Conservation (phyloP, 2,113 vertebrate genomes). For the Boulengeromyrus knoepffleri region DNA sequence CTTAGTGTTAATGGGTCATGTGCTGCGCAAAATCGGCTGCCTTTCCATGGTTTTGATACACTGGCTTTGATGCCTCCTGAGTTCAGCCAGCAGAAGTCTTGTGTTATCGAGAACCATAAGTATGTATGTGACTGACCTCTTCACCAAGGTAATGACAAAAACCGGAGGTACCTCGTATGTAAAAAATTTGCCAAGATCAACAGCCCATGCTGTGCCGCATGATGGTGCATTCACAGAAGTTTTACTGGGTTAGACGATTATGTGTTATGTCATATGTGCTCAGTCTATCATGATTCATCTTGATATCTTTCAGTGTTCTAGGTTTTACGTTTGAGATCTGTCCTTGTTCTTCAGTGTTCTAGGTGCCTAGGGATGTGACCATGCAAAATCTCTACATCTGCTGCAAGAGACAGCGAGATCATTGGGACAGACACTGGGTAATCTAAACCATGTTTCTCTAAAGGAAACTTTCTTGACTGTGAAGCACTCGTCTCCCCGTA, state of each 20-base stretch:
- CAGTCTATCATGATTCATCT: neutral
- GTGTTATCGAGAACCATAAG: neutral
- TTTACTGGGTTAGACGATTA: neutral
- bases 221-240: neutral
- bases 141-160: neutral
- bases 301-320: neutral
- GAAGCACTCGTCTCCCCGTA: slow-evolving; percentile 22
- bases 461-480: slow-evolving; percentile 8
- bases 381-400: neutral
- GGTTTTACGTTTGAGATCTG: neutral
- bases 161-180: too few species aligned
- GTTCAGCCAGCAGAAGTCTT: neutral
- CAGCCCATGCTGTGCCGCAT: neutral
- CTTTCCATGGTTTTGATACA: neutral
- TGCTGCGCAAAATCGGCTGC: neutral
- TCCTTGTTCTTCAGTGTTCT: neutral
- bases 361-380: neutral
- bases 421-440: neutral
- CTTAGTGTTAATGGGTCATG: neutral
- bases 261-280: neutral
- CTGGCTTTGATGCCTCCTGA: neutral
- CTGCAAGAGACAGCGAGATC: neutral
- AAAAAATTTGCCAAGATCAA: neutral
- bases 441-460: neutral
- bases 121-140: neutral